Evolutionary conservation across 2,113 vertebrate species (phyloP), one percentile per base, ranked within the genome.

Genomic region (Sander vitreus): DNA sequence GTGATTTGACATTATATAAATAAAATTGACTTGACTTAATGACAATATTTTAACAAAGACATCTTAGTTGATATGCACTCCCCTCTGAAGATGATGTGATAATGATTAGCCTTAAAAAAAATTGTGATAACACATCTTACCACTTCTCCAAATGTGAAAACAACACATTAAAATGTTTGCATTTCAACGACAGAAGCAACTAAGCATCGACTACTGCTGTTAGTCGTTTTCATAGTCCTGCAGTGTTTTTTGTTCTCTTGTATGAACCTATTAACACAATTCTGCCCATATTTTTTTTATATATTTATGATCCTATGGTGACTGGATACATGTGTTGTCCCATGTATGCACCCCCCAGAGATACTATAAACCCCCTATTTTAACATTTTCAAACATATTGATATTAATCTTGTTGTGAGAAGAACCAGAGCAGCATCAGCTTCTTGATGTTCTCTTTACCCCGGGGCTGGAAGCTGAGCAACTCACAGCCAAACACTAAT

Each of bases 371-470:
- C n/a, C 18, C 13, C 6, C 48, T 43, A 21, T 30, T 68, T 55
- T 13, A 50, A 74, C 60, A 73, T 78, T 69, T 73, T 18, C 67
- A 30, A 58, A 76, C 73, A 76, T 55, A 30, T 54, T 58, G 5
- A 65, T 73, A 76, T 64, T 33, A 63, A 65, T 82, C 59, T 64
- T 80, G 54, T 67, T 2, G 5, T 76, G 77, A 85, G 45, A 80
- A 43, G 54, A 80, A 67, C 53, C 65, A 53, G 75, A 63, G 59
- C 73, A 74, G 55, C 33, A 23, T 69, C 50, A 0, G 55, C 63
- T 79, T 70, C 53, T 75, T 85, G 63, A 78, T 81, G 71, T 83
- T 79, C 39, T 53, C 45, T 80, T 69, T 60, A 79, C 81, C 91
- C 73, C 0, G 2, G 4, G 73, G 81, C 75, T 25, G 50, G 21